Evolutionary conservation across 1,140 invertebrate genomes (phyloP).

Genomic region (Drosophila arizonae): DNA sequence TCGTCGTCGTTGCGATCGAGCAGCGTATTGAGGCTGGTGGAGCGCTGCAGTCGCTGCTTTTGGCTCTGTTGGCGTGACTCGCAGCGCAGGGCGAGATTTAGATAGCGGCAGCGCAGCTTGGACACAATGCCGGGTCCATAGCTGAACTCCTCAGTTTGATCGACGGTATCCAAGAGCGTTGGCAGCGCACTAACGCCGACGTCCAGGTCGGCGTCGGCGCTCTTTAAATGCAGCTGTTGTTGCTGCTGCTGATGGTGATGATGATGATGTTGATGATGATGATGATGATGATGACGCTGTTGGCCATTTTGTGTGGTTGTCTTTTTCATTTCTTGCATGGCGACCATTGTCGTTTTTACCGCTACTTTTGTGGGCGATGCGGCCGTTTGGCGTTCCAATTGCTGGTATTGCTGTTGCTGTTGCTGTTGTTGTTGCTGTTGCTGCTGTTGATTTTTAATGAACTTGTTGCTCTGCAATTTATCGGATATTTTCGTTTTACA

Average conservation of each 20-base stretch:
- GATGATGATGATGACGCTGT: conserved; percentile 63
- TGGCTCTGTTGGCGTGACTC: conserved; percentile 87
- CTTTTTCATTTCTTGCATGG: conserved; percentile 81
- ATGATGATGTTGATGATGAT: conserved; percentile 49
- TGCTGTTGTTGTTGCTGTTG: conserved; percentile 48
- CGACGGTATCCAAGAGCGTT: conserved; percentile 2
- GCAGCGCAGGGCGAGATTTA: conserved; percentile 89
- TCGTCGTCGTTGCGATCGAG: conserved; percentile 86
- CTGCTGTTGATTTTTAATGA: conserved; percentile 65
- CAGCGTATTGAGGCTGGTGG: conserved; percentile 92
- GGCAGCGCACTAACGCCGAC: conserved; percentile 11
- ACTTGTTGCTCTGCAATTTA: conserved; percentile 80
- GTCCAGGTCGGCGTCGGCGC: conserved; percentile 6
- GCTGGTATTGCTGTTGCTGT: conserved; percentile 43
- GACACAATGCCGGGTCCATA: conserved; percentile 97
- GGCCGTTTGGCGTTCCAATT: conserved; percentile 27
- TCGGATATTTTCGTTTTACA: conserved; percentile 74
- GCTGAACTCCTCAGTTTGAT: conserved; percentile 88
- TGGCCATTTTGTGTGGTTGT: conserved; percentile 77
- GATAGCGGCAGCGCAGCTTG: conserved; percentile 91
- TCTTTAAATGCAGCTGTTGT: conserved; percentile 18
- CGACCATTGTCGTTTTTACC: conserved; percentile 82
- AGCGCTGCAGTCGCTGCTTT: conserved; percentile 87
- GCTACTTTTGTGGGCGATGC: conserved; percentile 73
- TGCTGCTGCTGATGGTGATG: conserved; percentile 36